phyloP scores from a whole-genome alignment of 2,797 vertebrate genomes.

The Pseudopleuronectes americanus region DNA sequence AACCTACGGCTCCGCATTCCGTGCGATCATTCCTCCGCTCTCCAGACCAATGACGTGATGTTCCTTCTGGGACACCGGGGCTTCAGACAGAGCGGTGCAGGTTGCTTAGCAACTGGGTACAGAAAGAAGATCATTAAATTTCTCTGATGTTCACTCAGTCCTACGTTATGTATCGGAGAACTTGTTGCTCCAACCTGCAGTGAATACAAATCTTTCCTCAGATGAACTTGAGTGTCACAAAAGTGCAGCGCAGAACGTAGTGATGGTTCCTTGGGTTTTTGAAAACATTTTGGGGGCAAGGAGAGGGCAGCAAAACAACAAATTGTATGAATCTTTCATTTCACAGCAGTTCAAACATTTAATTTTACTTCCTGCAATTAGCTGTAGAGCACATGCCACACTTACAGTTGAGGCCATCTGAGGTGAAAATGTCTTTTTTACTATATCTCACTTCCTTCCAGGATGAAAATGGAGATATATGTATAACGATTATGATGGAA shows the following conservation, averaged over 20 bases:
- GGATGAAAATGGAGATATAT: neutral
- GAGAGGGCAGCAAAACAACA: neutral
- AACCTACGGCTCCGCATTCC: slow-evolving; percentile 22
- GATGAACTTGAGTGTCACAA: slow-evolving; percentile 3
- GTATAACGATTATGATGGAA: slow-evolving; percentile 4
- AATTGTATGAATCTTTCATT: neutral
- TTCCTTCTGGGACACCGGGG: slow-evolving; percentile 72
- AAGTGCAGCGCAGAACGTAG: slow-evolving; percentile 5
- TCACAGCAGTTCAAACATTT: neutral
- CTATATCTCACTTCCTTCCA: neutral
- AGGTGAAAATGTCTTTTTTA: neutral
- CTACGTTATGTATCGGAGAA: slow-evolving; percentile 61
- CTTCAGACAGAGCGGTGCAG: slow-evolving; percentile 68
- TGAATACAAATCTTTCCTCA: slow-evolving; percentile 25
- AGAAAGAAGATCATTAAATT: slow-evolving; percentile 80
- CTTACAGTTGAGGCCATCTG: neutral
- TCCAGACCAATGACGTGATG: slow-evolving; percentile 64
- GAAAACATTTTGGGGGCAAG: neutral
- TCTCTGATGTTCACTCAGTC: slow-evolving; percentile 71
- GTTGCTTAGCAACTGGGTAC: slow-evolving; percentile 86
- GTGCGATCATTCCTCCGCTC: slow-evolving; percentile 54
- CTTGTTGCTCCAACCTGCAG: slow-evolving; percentile 58
- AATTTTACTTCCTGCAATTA: neutral
- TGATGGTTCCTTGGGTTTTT: slow-evolving; percentile 10
- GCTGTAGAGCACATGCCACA: neutral